Conservation (phyloP, 2,797 vertebrate genomes). For the Pangasius djambal region DNA sequence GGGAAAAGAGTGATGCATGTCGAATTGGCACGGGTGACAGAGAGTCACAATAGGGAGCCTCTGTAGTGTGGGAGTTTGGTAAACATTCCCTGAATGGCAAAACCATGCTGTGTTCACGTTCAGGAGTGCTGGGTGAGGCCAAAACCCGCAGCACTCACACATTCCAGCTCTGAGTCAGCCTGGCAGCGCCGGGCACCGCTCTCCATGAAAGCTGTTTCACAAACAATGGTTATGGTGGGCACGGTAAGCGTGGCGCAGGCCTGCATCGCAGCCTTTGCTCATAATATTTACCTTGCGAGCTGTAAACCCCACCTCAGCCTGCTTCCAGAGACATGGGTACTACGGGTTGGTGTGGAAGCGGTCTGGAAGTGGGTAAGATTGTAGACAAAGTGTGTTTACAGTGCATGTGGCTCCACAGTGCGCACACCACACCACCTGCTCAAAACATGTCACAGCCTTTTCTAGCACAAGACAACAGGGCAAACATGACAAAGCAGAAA, state of each 20-base stretch:
- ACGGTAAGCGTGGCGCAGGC: conserved; percentile 9
- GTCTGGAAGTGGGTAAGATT: conserved; percentile 21
- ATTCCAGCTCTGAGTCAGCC: conserved; percentile 48
- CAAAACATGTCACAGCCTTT: background rate
- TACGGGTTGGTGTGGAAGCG: background rate
- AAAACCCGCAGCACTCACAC: conserved; percentile 53
- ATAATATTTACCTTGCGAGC: conserved; percentile 23
- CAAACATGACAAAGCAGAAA: conserved; percentile 27
- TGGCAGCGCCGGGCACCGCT: conserved; percentile 9
- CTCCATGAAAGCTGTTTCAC: conserved; percentile 19
- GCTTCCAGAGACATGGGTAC: conserved; percentile 4
- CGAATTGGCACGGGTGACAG: conserved; percentile 29
- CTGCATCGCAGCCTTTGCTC: background rate
- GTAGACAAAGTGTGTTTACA: conserved; percentile 34
- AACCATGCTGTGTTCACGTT: conserved; percentile 56
- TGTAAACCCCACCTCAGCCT: conserved; percentile 10
- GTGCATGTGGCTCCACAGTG: background rate
- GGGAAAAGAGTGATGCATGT: conserved; percentile 8
- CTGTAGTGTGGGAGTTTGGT: conserved; percentile 51
- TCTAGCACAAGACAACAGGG: conserved; percentile 14
- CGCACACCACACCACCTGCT: background rate
- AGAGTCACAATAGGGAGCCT: conserved; percentile 43
- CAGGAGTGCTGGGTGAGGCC: conserved; percentile 54
- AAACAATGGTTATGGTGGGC: conserved; percentile 17
- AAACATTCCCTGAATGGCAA: conserved; percentile 55